These are phyloP conservation scores for Tachuris rubrigastra DNA, from an alignment of 2,113 vertebrate species.

Conservation along the genomic window DNA sequence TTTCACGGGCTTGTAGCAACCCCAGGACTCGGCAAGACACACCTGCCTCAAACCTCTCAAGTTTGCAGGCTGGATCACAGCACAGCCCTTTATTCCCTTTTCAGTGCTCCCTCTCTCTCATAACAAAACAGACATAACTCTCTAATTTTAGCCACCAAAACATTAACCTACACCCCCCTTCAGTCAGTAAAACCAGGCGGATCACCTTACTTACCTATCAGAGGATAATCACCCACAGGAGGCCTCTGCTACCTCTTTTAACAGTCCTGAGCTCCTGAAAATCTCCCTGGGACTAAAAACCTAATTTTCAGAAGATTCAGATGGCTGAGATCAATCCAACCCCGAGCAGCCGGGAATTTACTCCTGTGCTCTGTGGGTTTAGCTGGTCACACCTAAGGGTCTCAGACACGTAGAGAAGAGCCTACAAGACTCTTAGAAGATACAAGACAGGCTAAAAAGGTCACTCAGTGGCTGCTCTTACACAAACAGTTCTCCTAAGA, in stretches of 20 bases:
- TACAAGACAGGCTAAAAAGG: neutral
- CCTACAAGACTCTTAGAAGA: neutral
- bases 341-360: neutral
- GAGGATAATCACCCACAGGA: neutral
- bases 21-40: neutral
- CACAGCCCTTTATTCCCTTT: accelerated
- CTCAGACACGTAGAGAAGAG: neutral
- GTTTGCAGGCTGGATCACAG: neutral
- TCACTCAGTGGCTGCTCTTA: neutral
- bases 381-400: neutral
- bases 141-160: neutral
- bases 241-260: neutral
- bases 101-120: neutral
- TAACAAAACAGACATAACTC: neutral
- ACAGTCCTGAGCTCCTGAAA: neutral
- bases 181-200: neutral
- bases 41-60: neutral
- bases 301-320: neutral
- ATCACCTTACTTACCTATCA: neutral
- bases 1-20: neutral
- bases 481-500: neutral
- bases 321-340: neutral
- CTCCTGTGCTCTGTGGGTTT: neutral
- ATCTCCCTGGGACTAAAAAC: neutral
- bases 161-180: neutral